A percentile compares a stretch with the other conserved stretches of the same genome.
Evolutionary conservation across 2,888 invertebrate species (phyloP).

Genomic region (Caenorhabditis panamensis): DNA sequence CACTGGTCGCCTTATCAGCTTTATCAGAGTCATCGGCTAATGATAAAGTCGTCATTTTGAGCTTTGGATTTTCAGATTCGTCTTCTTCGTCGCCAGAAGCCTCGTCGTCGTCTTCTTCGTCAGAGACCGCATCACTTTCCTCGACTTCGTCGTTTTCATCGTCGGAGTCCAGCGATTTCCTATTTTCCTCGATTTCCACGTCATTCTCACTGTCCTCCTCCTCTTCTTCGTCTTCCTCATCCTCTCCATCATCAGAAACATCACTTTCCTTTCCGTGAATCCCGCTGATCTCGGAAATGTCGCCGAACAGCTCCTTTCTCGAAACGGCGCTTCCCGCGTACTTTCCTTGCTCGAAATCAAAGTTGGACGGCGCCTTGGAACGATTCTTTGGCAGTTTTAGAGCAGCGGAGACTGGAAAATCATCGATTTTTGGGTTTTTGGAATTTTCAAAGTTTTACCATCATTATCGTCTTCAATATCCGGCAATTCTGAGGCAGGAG

Average conservation of each 20-base stretch:
- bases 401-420: slow-evolving; percentile 19
- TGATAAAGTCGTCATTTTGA: slow-evolving; percentile 31
- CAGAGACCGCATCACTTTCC: slow-evolving; percentile 12
- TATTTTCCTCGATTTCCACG: slow-evolving; percentile 20
- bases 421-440: not conserved
- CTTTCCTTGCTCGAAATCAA: slow-evolving; percentile 59
- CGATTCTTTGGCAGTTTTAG: slow-evolving; percentile 17
- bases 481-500: slow-evolving; percentile 65
- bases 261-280: slow-evolving; percentile 27
- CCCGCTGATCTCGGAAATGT: slow-evolving; percentile 49
- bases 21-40: slow-evolving; percentile 35
- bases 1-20: slow-evolving; percentile 63
- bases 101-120: not conserved
- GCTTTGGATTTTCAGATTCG: slow-evolving; percentile 12
- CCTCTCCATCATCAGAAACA: slow-evolving; percentile 30
- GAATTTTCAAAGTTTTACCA: slow-evolving; percentile 19
- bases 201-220: slow-evolving; percentile 41
- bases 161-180: not conserved
- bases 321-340: slow-evolving; percentile 60
- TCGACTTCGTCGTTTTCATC: slow-evolving; percentile 26
- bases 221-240: slow-evolving; percentile 42
- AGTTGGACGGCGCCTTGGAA: slow-evolving; percentile 4
- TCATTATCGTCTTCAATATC: slow-evolving; percentile 69
- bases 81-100: slow-evolving; percentile 27
- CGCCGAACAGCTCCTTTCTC: slow-evolving; percentile 64